A percentile compares a stretch with the other conserved stretches of the same genome.
phyloP scores from a whole-genome alignment of 1,140 invertebrate species.

The Drosophila kepulauana region DNA sequence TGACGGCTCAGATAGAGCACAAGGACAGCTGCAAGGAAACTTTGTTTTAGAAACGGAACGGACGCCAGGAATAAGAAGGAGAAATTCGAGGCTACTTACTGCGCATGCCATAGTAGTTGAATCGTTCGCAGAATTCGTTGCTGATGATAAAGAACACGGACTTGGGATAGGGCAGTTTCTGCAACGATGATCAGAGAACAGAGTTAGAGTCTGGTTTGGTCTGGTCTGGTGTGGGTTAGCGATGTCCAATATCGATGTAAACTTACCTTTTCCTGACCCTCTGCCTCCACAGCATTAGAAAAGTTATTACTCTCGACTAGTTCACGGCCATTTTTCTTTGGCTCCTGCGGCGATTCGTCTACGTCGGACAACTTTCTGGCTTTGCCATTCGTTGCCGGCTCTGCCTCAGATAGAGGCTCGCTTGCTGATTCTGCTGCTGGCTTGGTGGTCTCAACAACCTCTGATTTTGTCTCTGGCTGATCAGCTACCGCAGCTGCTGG shows the following conservation, averaged over 20 bases:
- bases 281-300: constrained; percentile 64
- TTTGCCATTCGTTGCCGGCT: constrained; percentile 45
- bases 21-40: constrained; percentile 88
- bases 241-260: too few relatives aligned
- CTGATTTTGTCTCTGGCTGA: neutral
- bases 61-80: constrained; percentile 80
- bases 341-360: neutral
- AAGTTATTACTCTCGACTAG: constrained; percentile 37
- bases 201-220: neutral
- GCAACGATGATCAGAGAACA: constrained; percentile 48
- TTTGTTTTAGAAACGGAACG: constrained; percentile 68
- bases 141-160: constrained; percentile 97
- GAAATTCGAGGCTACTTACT: constrained; percentile 88
- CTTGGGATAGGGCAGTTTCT: constrained; percentile 93
- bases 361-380: constrained; percentile 38
- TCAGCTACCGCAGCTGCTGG: neutral
- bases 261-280: constrained; percentile 77
- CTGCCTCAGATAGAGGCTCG: neutral
- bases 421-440: neutral
- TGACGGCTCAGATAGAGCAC: constrained; percentile 91
- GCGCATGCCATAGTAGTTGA: constrained; percentile 98
- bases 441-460: neutral
- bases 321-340: constrained; percentile 52
- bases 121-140: constrained; percentile 98
- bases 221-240: too few relatives aligned